Conservation (phyloP, 2,797 vertebrate genomes). For the Cyprinella venusta region DNA sequence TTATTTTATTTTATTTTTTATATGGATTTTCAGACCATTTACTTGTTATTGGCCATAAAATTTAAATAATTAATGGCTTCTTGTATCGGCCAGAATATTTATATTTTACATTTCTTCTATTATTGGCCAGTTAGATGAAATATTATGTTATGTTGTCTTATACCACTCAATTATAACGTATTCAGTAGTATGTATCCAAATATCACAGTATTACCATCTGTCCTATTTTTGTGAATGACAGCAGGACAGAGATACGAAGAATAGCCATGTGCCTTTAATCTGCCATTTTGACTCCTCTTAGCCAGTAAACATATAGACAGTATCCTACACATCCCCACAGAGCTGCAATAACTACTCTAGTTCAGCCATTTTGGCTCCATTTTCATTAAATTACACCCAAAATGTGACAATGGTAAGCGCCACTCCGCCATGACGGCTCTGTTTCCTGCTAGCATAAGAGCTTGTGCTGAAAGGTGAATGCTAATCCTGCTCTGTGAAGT, state of each 20-base stretch:
- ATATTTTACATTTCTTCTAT: background rate
- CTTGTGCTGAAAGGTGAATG: slow-evolving; percentile 47
- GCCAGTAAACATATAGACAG: too few species aligned
- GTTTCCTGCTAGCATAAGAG: slow-evolving; percentile 35
- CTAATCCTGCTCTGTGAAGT: slow-evolving; percentile 60
- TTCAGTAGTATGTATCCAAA: background rate
- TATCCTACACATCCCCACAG: background rate
- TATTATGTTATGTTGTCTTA: background rate
- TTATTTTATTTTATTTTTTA: too few species aligned
- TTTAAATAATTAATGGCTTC: background rate
- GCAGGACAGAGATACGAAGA: background rate
- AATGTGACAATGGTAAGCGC: slow-evolving; percentile 4
- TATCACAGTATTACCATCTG: background rate
- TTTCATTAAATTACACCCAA: background rate
- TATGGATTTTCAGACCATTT: background rate
- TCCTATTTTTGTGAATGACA: background rate
- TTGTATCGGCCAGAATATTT: background rate
- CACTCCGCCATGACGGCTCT: background rate
- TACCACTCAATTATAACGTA: background rate
- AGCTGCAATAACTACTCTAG: background rate
- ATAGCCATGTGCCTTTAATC: background rate
- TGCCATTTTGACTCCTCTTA: slow-evolving; percentile 2
- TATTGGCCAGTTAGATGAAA: background rate
- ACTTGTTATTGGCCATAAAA: background rate
- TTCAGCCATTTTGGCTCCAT: slow-evolving; percentile 31